Evolutionary conservation across 2,797 vertebrate species (phyloP), one percentile per base, ranked within the genome.

Genomic region (Cyprinella venusta): DNA sequence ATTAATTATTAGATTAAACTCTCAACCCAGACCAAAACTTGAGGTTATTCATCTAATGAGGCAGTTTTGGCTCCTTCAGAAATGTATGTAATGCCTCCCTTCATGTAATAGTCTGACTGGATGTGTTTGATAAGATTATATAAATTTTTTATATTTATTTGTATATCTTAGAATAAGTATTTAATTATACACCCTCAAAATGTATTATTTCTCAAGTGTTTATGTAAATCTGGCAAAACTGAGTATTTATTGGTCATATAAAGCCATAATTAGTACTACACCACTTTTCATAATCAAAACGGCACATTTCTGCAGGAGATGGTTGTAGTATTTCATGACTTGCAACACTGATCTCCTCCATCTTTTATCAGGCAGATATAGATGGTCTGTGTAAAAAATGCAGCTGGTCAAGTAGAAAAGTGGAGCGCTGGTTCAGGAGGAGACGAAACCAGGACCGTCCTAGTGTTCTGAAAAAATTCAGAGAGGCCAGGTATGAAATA

Each of bases 381-480:
- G 94, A 94, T 42, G 95, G 96, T 52, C 89, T 99, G 90, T 96
- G 96, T n/a, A 98, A 98, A 89, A 99, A 98, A 89, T 96, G 94
- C 90, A 94, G 94, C 88, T 93, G 96, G 88, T 94, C 96, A 0
- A 91, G 92, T 26, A 94, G 86, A 64, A 92, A 97, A 84, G 95
- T 98, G 78, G 95, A 98, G 85, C 95, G 95, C 56, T 99, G 98
- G 98, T 98, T 99, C 89, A 93, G 96, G 88, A 95, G 91, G 21
- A 93, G 97, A 87, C 92, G 96, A 52, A 94, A 93, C 89, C 94
- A 94, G 33, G 95, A 97, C 82, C 95, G 93, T 52, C 96, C 98
- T 4, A 95, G 95, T 16, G 91, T 96, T 79, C 90, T 97, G 75
- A 96, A 95, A 90, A 99, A 97, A 84, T 98, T 99, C 91, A 95